phyloP scores from a whole-genome alignment of 2,797 vertebrate genomes.

The Antrozous pallidus region DNA sequence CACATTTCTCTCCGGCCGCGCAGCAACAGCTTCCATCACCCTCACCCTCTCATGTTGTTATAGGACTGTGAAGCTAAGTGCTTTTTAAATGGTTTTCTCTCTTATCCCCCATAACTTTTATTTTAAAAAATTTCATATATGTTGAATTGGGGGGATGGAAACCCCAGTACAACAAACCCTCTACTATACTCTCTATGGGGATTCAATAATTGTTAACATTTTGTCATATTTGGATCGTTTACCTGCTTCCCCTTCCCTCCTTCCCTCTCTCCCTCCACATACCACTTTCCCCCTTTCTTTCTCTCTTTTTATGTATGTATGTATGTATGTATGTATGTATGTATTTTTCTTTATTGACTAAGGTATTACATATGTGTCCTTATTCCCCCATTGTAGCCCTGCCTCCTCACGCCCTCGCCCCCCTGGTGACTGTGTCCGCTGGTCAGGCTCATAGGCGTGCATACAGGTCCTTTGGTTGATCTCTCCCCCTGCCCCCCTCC shows the following conservation, averaged over 20 bases:
- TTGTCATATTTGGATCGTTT: neutral
- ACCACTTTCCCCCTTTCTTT: neutral
- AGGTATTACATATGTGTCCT: too few relatives aligned
- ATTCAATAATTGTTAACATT: neutral
- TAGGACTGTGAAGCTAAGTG: neutral
- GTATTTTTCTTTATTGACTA: too few relatives aligned
- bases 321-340: too few relatives aligned
- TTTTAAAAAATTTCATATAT: neutral
- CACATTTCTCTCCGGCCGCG: neutral
- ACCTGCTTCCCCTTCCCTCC: neutral
- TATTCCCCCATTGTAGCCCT: too few relatives aligned
- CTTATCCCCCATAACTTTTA: neutral
- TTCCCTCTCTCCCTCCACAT: neutral
- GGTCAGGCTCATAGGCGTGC: too few relatives aligned
- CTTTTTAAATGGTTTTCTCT: neutral
- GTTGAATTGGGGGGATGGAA: neutral
- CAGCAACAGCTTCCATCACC: neutral
- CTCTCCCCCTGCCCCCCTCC: too few relatives aligned
- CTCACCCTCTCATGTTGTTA: neutral
- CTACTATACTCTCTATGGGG: neutral
- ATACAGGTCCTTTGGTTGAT: too few relatives aligned
- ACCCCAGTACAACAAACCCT: neutral
- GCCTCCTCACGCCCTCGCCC: neutral
- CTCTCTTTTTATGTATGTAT: too few relatives aligned
- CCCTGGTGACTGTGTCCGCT: too few relatives aligned